Base-by-base conservation (phyloP, 2,113 vertebrate species). In the Platycercus adscitus region DNA sequence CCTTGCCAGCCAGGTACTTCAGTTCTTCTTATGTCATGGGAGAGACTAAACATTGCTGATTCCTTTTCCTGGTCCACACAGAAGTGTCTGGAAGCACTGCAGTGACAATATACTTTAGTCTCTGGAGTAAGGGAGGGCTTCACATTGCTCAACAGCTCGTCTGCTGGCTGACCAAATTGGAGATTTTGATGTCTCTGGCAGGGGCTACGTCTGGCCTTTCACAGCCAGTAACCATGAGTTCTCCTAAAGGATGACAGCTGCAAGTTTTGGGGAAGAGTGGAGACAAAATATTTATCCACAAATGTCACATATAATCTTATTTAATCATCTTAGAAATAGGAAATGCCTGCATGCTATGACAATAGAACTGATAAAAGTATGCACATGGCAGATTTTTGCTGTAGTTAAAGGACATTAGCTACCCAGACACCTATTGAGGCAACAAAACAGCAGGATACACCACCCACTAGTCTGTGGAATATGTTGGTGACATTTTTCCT, bases 161-260 rank as follows among this genome's bases (percentile, higher is more conserved):
- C 91, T 91, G 69, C 86, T 89, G 73, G 84, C 86, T 76, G 81
- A 71, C 39, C 81, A 84, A 43, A 61, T 17, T 50, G 35, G 64
- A 39, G 80, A 83, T 50, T 87, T 93, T 37, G 39, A 6, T 5
- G 23, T 44, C 78, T 72, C 77, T 92, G 89, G 91, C 92, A 92
- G 47, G 33, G 81, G 33, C 23, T 53, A 50, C 39, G 68, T 94
- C 82, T 68, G 52, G 68, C 50, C 82, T 86, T 94, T 88, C 92
- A 92, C 64, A 92, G 96, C 72, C 92, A 95, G 77, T 47, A 90
- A 83, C n/a, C 13, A 33, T 37, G 49, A 88, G 71, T 28, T 81
- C 80, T 81, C 44, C 61, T 76, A 70, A 93, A 96, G 61, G 21
- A 88, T 39, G 64, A 73, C 53, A 77, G 46, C 72, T 93, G 64